Evolutionary conservation across 2,797 vertebrate genomes (phyloP).

Genomic region (Molossus molossus): DNA sequence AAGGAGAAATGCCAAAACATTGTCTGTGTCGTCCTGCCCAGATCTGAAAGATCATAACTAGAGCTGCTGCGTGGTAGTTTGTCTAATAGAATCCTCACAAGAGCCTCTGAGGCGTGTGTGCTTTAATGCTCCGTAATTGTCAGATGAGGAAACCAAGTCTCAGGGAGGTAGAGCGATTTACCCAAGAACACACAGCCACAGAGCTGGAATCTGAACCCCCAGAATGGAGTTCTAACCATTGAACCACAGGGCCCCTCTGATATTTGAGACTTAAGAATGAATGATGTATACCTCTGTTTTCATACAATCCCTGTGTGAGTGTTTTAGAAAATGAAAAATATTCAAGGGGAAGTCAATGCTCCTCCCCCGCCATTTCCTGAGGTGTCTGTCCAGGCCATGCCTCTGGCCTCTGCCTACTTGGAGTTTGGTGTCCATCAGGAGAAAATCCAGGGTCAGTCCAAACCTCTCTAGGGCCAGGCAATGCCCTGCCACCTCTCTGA

Average conservation of each 20-base stretch:
- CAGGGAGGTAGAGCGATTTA: neutral
- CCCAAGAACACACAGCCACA: conserved; percentile 36
- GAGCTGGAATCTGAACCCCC: neutral
- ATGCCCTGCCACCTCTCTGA: neutral
- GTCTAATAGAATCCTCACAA: neutral
- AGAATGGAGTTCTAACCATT: neutral
- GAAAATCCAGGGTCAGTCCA: neutral
- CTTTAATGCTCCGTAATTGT: neutral
- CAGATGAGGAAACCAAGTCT: neutral
- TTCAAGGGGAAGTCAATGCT: neutral
- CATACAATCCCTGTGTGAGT: neutral
- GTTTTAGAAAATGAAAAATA: conserved; percentile 11
- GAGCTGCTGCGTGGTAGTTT: neutral
- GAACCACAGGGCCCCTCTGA: neutral
- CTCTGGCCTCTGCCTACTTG: neutral
- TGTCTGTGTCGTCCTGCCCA: neutral
- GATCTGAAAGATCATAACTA: neutral
- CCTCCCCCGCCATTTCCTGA: neutral
- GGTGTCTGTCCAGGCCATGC: neutral
- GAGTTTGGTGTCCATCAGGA: neutral
- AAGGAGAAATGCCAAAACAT: neutral
- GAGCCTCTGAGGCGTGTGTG: accelerated
- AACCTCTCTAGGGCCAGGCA: neutral
- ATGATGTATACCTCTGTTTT: neutral
- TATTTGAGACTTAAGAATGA: neutral